Base-by-base conservation (phyloP, 2,888 invertebrate genomes). In the Leucophora obtusa region DNA sequence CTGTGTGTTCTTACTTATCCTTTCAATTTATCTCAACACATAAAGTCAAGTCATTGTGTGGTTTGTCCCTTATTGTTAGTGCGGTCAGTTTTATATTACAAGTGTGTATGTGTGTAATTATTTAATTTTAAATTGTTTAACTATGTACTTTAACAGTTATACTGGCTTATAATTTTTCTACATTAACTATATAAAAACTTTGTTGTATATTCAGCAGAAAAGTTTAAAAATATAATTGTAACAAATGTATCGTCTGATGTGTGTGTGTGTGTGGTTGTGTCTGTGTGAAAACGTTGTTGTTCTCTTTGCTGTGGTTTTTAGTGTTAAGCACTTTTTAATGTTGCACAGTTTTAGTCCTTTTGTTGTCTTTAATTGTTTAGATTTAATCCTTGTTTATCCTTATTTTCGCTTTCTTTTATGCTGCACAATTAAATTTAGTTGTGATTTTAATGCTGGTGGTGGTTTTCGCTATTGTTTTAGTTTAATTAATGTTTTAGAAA, bases 21-120 rank as follows among this genome's bases (percentile, higher is more conserved):
- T 10, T 51, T 65, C 51, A 65, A 65, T 65, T 65, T 51, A 65
- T 65, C 51, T 65, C 1, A 65, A 65, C 63, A 65, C 63, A 65
- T 11, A 38, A 8, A 38, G 10, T 10, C 8, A 38, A 38, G 38
- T 38, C 10, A 38, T 38, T 38, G 10, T 38, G 38, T 38, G 38
- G 38, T 38, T 14, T 11, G 38, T 11, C 38, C 1, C 7, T 28
- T 28, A 28, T 28, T 28, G 28, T 28, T 28, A 28, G 28, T 28
- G 28, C 28, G 28, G 28, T 28, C 28, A 28, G 28, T 28, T 28
- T 28, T 28, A 7, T 28, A 28, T 3, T 28, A 28, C 28, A 28
- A 28, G 28, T 28, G 6, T 3, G 7, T 28, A 28, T 28, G 7
- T 28, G 28, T 28, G 28, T 28, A 28, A 28, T 7, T 28, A 28